Evolutionary conservation across 2,113 vertebrate species (phyloP), one percentile per base, ranked within the genome.

Genomic region (Anas platyrhynchos): DNA sequence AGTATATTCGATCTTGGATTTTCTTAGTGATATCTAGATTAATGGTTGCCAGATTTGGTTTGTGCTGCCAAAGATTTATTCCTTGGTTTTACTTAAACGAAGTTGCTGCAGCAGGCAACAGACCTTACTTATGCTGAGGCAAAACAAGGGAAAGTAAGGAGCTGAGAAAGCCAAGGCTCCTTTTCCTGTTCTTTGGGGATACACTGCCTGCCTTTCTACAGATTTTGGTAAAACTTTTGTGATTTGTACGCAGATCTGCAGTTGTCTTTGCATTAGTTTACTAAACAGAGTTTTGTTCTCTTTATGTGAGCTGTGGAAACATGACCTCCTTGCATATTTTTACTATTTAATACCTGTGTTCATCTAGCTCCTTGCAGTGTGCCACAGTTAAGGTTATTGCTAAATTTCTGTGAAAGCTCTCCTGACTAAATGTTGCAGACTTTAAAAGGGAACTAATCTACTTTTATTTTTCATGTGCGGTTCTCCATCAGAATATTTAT

Each of bases 1-100:
- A 90, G 41, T 73, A 50, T 62, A 74, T 83, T 83, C 88, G n/a
- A 58, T 82, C 58, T 96, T 89, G 78, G 77, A 43, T 94, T 91
- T 94, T 89, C 13, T 88, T 82, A 72, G 44, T 36, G 20, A 34
- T 78, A 25, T 71, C 29, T 71, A 44, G 32, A 63, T 54, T 85
- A 43, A 58, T 1, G 1, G 58, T 6, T 83, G 83, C 52, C 63
- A 77, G n/a, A 67, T 95, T 91, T 81, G 6, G 77, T 86, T 83
- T 83, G 74, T 71, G 72, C 82, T 95, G 72, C 72, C 95, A 25
- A 83, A 79, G 31, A 77, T 63, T 52, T 80, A 11, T 66, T 94
- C 75, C 56, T 95, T 93, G 29, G 15, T 88, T 91, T 86, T 59
- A 50, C 62, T 84, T 56, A 50, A 78, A 25, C 55, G 23, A 93